Evolutionary conservation across 2,797 vertebrate species (phyloP).

Genomic region (Pseudotriccus pelzelni): DNA sequence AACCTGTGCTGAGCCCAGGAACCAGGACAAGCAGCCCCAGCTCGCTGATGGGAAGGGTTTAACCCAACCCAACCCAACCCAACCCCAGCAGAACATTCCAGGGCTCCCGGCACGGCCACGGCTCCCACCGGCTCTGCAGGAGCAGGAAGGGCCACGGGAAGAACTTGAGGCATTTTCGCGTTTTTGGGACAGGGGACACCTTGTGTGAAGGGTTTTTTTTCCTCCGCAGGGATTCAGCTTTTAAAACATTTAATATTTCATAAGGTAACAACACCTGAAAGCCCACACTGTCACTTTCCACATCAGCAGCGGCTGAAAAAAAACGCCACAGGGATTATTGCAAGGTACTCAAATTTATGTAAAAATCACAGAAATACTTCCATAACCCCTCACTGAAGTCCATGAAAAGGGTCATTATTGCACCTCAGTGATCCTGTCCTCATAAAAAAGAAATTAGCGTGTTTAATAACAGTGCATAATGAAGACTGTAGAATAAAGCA

Average conservation of each 20-base stretch:
- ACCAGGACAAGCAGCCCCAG: neutral
- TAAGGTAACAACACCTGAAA: neutral
- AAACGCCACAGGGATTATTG: fast-evolving
- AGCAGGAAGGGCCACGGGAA: neutral
- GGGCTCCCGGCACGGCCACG: fast-evolving
- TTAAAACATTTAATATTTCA: neutral
- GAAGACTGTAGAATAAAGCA: conserved; percentile 39
- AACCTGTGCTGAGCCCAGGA: neutral
- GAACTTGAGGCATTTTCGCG: neutral
- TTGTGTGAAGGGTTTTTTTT: neutral
- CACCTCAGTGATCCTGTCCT: conserved; percentile 22
- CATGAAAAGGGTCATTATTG: conserved; percentile 12
- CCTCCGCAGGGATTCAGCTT: fast-evolving
- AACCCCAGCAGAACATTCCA: neutral
- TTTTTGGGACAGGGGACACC: neutral
- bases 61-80: neutral
- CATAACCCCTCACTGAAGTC: neutral
- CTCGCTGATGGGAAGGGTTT: neutral
- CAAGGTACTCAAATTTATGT: neutral
- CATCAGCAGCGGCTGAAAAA: neutral
- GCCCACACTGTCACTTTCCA: fast-evolving
- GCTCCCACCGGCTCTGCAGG: neutral
- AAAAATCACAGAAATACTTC: neutral
- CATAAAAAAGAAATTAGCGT: conserved; percentile 56
- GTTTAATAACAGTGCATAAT: conserved; percentile 53